Evolutionary conservation across 2,888 invertebrate genomes (phyloP), one percentile per base, ranked within the genome.

Genomic region (Tolmerus cingulatus): DNA sequence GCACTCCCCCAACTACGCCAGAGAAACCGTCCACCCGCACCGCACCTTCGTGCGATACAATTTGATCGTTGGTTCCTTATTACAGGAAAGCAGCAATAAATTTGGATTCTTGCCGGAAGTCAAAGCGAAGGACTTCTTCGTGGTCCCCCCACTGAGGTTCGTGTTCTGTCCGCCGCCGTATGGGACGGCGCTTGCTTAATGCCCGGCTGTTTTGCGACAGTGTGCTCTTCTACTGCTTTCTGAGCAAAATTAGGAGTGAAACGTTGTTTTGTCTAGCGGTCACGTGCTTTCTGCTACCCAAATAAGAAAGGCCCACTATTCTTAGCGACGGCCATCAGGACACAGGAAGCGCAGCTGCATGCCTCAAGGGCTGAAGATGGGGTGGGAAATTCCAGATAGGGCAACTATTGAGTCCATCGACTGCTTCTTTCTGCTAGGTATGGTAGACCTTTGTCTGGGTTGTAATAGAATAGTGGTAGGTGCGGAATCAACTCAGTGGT

Each of bases 11-110:
- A 66, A 23, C 9, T 66, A 46, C 43, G 3, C 43, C 43, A 23
- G 2, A 27, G 4, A 14, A 2, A 66, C 2, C 23, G 5, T 12
- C 66, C 23, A 12, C 66, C 66, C 66, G 23, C 51, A n/a, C 51
- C n/a, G 51, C 51, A n/a, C 16, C 16, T 12, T 12, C 43, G 4
- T 3, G 12, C 43, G 43, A 40, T 66, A 84, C 82, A 84, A 40
- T 66, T 84, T 84, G 57, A 84, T 84, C 82, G 82, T 84, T 23
- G 76, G 51, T 46, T 51, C 34, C 86, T 86, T 76, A 86, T 77
- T 86, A 55, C 86, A 86, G 86, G 86, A 86, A 86, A 86, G 77
- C 34, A 76, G 77, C 55, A 86, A 86, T 86, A 86, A 86, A 86
- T 86, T 86, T 23, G n/a, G 46, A 76, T 37, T 55, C 76, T 34